These are phyloP conservation scores for Monochamus saltuarius DNA, from an alignment of 1,140 invertebrate genomes.

Conservation along the genomic window DNA sequence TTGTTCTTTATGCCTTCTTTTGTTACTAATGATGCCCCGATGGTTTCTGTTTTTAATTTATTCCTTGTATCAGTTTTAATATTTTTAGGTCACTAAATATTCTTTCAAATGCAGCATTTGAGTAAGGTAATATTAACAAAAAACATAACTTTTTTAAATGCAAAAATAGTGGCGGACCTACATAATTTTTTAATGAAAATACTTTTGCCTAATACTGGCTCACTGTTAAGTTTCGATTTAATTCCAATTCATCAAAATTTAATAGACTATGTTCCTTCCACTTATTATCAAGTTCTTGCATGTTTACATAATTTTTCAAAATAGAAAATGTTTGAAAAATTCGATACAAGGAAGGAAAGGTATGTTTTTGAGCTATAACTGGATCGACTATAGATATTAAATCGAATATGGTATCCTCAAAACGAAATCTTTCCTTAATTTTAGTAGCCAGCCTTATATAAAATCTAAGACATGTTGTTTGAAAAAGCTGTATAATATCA, in stretches of 20 bases:
- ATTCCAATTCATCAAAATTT: not conserved
- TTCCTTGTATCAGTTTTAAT: too few relatives aligned
- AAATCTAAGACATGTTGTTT: not conserved
- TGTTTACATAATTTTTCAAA: not conserved
- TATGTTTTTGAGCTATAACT: not conserved
- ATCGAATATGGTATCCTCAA: conserved; percentile 13
- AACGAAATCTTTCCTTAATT: conserved; percentile 9
- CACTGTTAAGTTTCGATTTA: not conserved
- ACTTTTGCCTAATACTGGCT: conserved; percentile 1
- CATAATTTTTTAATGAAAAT: too few relatives aligned
- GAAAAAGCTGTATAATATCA: too few relatives aligned
- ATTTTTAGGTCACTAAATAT: too few relatives aligned
- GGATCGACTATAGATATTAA: conserved; percentile 15
- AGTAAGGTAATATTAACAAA: too few relatives aligned
- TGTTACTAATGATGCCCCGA: too few relatives aligned
- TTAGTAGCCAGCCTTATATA: conserved; percentile 5
- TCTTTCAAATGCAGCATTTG: too few relatives aligned
- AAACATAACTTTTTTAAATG: too few relatives aligned
- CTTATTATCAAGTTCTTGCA: conserved; percentile 13
- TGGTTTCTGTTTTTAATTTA: too few relatives aligned
- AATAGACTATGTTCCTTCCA: conserved; percentile 7
- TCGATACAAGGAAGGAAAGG: not conserved
- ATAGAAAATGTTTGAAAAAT: conserved; percentile 8
- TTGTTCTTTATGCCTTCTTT: too few relatives aligned
- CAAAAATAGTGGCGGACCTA: too few relatives aligned